phyloP scores from a whole-genome alignment of 1,140 invertebrate genomes.

The Apis mellifera region DNA sequence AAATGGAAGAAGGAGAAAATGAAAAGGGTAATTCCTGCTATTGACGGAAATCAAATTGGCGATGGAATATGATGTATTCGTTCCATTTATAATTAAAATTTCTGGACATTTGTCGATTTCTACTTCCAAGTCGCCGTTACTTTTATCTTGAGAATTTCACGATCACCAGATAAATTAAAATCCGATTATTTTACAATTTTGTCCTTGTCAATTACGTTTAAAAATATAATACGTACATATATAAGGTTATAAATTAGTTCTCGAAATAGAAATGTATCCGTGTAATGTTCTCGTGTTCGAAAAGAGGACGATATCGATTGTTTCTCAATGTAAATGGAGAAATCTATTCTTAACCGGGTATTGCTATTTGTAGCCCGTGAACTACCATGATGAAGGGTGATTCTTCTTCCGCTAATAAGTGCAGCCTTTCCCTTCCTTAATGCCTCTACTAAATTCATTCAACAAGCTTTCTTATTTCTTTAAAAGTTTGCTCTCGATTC shows the following conservation, averaged over 20 bases:
- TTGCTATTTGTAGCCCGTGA: conserved; percentile 5
- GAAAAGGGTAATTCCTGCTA: neutral
- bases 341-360: conserved; percentile 13
- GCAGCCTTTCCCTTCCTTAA: conserved; percentile 24
- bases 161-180: no score
- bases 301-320: neutral
- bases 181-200: no score
- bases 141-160: no score
- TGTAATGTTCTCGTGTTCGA: neutral
- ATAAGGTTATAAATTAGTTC: no score
- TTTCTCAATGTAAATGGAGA: neutral
- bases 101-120: no score
- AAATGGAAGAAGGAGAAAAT: neutral
- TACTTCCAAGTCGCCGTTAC: no score
- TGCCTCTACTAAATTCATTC: conserved; percentile 15
- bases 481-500: conserved; percentile 5
- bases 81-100: no score
- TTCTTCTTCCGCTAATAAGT: conserved; percentile 34
- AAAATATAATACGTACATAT: no score
- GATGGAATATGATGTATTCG: no score
- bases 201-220: no score
- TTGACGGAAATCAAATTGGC: neutral
- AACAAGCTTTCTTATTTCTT: conserved; percentile 12
- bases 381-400: conserved; percentile 22
- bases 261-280: no score